Base-by-base conservation (phyloP, 2,113 vertebrate genomes). In the Anoplopoma fimbria region DNA sequence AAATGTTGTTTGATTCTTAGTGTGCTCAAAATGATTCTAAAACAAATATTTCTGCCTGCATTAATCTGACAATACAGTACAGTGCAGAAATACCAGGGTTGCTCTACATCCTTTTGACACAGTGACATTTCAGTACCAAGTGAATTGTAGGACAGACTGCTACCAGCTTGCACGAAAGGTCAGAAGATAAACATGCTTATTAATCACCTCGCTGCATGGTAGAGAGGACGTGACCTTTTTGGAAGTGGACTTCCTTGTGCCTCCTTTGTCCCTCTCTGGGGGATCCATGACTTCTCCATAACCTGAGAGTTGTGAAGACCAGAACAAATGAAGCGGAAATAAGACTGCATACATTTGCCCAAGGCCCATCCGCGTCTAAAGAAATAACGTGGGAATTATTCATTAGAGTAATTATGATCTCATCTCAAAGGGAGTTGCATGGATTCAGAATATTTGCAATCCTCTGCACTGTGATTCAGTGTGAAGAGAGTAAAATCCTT, bases 321-420 rank as follows among this genome's bases (percentile, higher is more conserved):
- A 42, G 45, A 88, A 69, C 64, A 76, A 82, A 69, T 68, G 2
- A 71, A 55, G 58, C 57, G 57, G 75, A 83, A 87, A 75, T 72
- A 53, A 68, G 62, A 65, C 69, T 14, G n/a, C 42, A 17, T 71
- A 73, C 14, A 15, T 79, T 58, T 40, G 38, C 82, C 62, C 57
- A 1, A 0, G 65, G 69, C 73, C 36, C 40, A 74, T 81, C 53
- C 17, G 33, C 78, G 69, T 85, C 79, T 34, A 29, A 57, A 81
- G 42, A 73, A 82, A 76, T 55, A 73, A 67, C 36, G 4, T 77
- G 75, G 75, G 83, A 87, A 81, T 89, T 89, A 84, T 81, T 89
- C 72, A 85, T 86, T 55, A 74, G 81, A 38, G 63, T 90, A 87
- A 90, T 91, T 86, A 77, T 61, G 69, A 73, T 23, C 13, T 64